Percentiles rank a stretch among this genome's conserved stretches.
phyloP scores from a whole-genome alignment of 37 sponge, comb jelly and placozoan species.

The Ianthella basta region DNA sequence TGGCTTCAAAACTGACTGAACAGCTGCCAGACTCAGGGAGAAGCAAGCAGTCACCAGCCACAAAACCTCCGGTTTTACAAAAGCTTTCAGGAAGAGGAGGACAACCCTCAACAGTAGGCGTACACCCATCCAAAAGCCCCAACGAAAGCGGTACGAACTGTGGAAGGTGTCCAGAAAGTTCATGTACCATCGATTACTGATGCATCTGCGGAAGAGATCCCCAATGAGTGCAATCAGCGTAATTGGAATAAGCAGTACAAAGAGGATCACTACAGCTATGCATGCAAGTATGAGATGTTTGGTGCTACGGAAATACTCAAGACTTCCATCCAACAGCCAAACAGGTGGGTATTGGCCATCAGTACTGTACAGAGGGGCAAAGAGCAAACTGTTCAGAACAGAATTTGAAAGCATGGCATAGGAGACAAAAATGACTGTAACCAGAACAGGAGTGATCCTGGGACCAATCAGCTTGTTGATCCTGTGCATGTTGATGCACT shows the following conservation, averaged over 20 bases:
- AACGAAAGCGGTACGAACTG: constrained; percentile 7
- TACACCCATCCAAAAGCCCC: constrained; percentile 62
- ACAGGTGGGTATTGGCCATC: not conserved
- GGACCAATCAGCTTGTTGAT: constrained; percentile 18
- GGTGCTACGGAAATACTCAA: not conserved
- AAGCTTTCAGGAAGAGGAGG: not conserved
- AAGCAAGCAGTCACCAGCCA: not conserved
- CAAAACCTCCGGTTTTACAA: not conserved
- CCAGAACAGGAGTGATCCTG: constrained; percentile 34
- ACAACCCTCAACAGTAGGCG: constrained; percentile 43
- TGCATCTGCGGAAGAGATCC: constrained; percentile 5
- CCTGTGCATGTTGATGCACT: constrained; percentile 6
- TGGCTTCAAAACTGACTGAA: not conserved
- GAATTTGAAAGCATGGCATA: constrained; percentile 21
- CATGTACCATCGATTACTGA: constrained; percentile 22
- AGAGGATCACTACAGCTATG: not conserved
- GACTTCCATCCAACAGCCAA: constrained; percentile 35
- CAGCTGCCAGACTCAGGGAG: not conserved
- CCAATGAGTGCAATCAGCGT: constrained; percentile 13
- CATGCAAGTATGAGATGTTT: constrained; percentile 28
- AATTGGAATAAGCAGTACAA: constrained; percentile 28
- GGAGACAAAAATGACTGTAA: constrained; percentile 34
- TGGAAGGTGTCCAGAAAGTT: constrained; percentile 22
- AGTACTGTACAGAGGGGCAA: not conserved
- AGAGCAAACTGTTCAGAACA: not conserved